Conservation (phyloP, 2,113 vertebrate genomes). For the Lamprotornis superbus region DNA sequence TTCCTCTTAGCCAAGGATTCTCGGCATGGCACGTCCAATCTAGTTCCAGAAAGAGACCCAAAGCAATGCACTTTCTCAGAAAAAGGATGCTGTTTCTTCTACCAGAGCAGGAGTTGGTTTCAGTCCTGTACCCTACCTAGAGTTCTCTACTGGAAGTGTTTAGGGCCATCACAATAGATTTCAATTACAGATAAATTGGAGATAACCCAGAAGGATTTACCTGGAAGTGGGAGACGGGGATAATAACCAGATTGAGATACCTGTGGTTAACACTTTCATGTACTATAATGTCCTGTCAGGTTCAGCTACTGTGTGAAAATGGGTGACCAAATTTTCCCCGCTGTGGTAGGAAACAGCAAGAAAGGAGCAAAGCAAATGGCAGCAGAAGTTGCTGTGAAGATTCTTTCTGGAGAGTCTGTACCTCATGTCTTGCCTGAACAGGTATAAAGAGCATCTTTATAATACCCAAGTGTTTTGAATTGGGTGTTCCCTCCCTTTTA, state of each 20-base stretch:
- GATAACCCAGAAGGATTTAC: neutral
- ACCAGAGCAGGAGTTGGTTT: neutral
- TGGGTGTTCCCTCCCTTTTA: neutral
- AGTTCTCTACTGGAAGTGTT: neutral
- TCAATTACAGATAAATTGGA: neutral
- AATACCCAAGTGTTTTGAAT: neutral
- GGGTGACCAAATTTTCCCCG: conserved; percentile 83
- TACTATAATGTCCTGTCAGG: conserved; percentile 70
- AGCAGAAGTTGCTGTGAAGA: conserved; percentile 91
- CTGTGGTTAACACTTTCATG: neutral
- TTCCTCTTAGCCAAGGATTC: neutral
- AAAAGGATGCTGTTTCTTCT: neutral
- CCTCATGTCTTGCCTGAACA: conserved; percentile 70
- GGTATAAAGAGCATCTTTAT: conserved; percentile 55
- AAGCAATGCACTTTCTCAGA: neutral
- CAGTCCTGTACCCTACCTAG: neutral
- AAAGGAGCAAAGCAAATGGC: conserved; percentile 94
- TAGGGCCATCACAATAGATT: neutral
- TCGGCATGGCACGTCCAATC: neutral
- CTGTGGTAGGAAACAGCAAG: conserved; percentile 91
- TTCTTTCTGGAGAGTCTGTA: conserved; percentile 79
- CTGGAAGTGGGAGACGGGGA: neutral
- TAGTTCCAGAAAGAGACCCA: neutral
- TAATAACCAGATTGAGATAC: neutral
- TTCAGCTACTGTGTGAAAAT: conserved; percentile 93